Base-by-base conservation (phyloP, 2,888 invertebrate genomes). In the Sphaerophoria rueppellii region DNA sequence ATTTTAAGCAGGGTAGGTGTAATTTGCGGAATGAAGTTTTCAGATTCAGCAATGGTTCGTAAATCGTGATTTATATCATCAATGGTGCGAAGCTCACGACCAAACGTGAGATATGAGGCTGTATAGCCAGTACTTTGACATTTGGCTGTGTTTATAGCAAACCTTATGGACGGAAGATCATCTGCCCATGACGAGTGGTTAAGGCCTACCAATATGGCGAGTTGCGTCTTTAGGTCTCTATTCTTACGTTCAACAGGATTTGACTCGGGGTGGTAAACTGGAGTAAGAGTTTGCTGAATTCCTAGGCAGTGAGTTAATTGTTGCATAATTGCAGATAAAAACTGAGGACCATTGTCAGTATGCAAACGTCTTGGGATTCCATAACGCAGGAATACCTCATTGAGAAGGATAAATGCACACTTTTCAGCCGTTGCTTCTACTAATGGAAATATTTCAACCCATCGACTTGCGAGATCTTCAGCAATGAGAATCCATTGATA, bases 301-400 rank as follows among this genome's bases (percentile, higher is more conserved):
- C 54, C 80, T 0, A 87, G 12, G 55, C 72, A 86, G 46, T 74
- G 74, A 1, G 65, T 54, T 0, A 89, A 52, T 69, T 90, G 86
- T 63, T 90, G 91, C 89, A 91, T 90, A 0, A 90, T 78, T 0
- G 81, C 87, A 4, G 88, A 88, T 0, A 87, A 87, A 69, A 91
- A 90, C 61, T 91, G 90, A 0, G 87, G 60, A 0, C 91, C 91
- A 24, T 91, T 91, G 52, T 91, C 90, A 12, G 88, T 89, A 4
- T 89, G 86, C 0, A 91, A n/a, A n/a, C 89, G 67, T 0, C 91
- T 43, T 0, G 89, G 89, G 1, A 88, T 24, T 0, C 90, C 91
- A 81, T 89, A 90, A 9, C 90, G 81, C 4, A 91, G 61, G 16
- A 24, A 24, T 24, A 24, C 24, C 24, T 24, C 24, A 24, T 24